Evolutionary conservation across 2,888 invertebrate genomes (phyloP).

Genomic region (Hydrotaea cyrtoneurina): DNA sequence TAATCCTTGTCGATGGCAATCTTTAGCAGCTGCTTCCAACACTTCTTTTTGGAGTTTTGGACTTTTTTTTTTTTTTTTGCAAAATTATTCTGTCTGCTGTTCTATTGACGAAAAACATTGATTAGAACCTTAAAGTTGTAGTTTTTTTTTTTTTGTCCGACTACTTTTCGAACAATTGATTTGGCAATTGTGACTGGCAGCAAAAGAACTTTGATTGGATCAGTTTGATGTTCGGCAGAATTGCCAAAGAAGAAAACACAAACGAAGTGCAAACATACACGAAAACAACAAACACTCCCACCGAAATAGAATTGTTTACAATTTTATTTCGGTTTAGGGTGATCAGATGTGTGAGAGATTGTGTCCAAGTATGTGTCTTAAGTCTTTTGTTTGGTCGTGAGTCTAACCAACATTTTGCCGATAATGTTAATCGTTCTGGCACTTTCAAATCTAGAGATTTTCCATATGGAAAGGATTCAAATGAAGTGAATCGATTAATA

Average conservation of each 20-base stretch:
- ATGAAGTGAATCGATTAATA: too few relatives aligned
- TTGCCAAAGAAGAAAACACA: slow-evolving; percentile 4
- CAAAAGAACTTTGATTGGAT: slow-evolving; percentile 30
- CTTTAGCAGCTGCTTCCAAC: slow-evolving; percentile 61
- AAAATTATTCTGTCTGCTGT: slow-evolving; percentile 48
- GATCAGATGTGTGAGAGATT: neutral
- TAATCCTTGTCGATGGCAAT: slow-evolving; percentile 53
- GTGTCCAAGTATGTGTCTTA: neutral
- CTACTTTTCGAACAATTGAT: neutral
- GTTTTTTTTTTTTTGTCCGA: too few relatives aligned
- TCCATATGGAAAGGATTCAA: too few relatives aligned
- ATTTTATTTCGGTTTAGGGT: too few relatives aligned
- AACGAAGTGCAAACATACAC: too few relatives aligned
- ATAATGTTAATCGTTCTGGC: too few relatives aligned
- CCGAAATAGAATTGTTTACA: neutral
- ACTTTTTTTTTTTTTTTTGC: too few relatives aligned
- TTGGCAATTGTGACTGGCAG: slow-evolving; percentile 49
- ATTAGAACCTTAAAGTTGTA: slow-evolving; percentile 55
- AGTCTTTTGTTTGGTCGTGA: neutral
- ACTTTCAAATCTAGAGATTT: too few relatives aligned
- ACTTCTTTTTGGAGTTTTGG: slow-evolving; percentile 31
- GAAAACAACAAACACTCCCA: slow-evolving; percentile 35
- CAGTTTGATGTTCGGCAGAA: neutral
- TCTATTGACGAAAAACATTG: slow-evolving; percentile 30
- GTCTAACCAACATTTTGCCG: too few relatives aligned